Evolutionary conservation across 2,113 vertebrate species (phyloP), one percentile per base, ranked within the genome.

Genomic region (Polyodon spathula): DNA sequence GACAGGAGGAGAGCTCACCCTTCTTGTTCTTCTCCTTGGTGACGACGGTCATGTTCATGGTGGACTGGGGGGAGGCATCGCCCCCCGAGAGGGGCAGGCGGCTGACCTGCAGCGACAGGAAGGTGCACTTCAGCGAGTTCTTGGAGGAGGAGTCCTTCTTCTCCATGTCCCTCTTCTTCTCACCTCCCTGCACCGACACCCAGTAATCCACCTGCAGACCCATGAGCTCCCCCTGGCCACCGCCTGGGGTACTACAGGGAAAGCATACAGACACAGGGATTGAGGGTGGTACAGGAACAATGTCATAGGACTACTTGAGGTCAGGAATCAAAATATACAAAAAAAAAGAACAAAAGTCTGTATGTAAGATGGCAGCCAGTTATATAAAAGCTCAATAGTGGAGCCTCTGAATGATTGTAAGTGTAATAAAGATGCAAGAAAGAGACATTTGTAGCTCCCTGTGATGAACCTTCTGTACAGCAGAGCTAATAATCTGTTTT

Each of bases 1-100:
- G 17, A 40, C 14, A 40, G 10, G 6, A 14, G 4, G 15, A 55
- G 27, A 55, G n/a, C 58, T 75, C 61, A 98, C 95, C 95, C 73
- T 98, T 98, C 70, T 98, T 98, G 70, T 97, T 95, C 81, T 98
- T 98, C 78, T 98, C 95, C 82, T 98, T 97, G 62, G 91, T 98
- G 73, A 98, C 95, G 0, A 98, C 92, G 0, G 89, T 97, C 95
- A 98, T 98, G 64, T 92, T 94, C 95, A 98, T 98, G 7, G 88
- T 88, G 57, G 93, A 90, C 56, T 86, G 83, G 67, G 84, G 65
- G 16, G 79, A 66, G 1, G 71, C 78, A 73, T 97, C 95, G 0
- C 86, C 80, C 1, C 82, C 82, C 1, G 85, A 81, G 54, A 79
- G 77, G 65, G 94, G 93, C 67, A 98, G 80, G 86, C 95, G 87